Evolutionary conservation across 2,888 invertebrate genomes (phyloP).

Genomic region (Mythimna ferrago): DNA sequence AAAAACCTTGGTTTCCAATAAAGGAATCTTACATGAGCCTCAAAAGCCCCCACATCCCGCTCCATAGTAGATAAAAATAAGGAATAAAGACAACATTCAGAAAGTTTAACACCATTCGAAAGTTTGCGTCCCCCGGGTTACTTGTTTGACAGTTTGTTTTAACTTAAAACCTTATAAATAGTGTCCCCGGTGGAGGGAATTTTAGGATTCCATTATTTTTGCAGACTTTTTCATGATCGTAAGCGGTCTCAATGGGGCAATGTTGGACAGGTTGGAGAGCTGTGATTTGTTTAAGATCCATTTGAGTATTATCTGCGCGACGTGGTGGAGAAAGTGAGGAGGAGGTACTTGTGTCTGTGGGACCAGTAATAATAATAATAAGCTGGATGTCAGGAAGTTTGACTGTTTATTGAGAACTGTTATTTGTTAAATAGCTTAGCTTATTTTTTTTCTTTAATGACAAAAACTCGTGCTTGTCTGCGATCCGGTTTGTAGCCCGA

Average conservation of each 20-base stretch:
- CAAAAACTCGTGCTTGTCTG: too few species aligned
- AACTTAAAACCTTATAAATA: slow-evolving; percentile 86
- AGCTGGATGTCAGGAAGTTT: neutral
- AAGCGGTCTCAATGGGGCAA: slow-evolving; percentile 67
- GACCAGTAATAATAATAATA: neutral
- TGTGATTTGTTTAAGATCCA: slow-evolving; percentile 43
- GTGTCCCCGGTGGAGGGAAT: slow-evolving; percentile 78
- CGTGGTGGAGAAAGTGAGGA: slow-evolving; percentile 6
- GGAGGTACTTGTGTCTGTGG: neutral
- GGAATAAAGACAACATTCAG: slow-evolving; percentile 81
- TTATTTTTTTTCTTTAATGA: too few species aligned
- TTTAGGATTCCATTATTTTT: slow-evolving; percentile 77
- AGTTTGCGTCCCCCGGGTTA: slow-evolving; percentile 76
- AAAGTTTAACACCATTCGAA: slow-evolving; percentile 79
- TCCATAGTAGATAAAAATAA: slow-evolving; percentile 70
- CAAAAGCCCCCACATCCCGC: slow-evolving; percentile 28
- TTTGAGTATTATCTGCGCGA: slow-evolving; percentile 14
- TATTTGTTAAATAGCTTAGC: too few species aligned
- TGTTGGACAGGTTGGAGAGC: slow-evolving; percentile 55
- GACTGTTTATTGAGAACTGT: neutral
- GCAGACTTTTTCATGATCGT: slow-evolving; percentile 76
- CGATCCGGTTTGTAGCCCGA: too few species aligned
- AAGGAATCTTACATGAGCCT: neutral
- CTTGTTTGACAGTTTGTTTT: slow-evolving; percentile 85
- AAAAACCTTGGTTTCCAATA: neutral